These are phyloP conservation scores for Hemistola chrysoprasaria DNA, from an alignment of 2,888 invertebrate species.

Conservation along the genomic window DNA sequence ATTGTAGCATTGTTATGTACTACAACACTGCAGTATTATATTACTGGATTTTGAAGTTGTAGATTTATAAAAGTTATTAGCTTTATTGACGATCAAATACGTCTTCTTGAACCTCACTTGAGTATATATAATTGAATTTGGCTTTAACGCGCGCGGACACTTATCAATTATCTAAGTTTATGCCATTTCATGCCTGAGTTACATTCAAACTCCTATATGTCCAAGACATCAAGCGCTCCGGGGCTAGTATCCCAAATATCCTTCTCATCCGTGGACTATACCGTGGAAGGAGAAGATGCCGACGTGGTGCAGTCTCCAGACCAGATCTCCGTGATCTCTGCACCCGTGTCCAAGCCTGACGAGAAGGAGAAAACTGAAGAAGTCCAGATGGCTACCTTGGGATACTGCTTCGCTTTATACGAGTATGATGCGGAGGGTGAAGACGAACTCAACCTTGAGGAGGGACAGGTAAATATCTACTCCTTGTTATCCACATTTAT, in stretches of 20 bases:
- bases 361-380: slow-evolving; percentile 39
- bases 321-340: slow-evolving; percentile 86
- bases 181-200: too few relatives aligned
- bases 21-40: too few relatives aligned
- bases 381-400: slow-evolving; percentile 48
- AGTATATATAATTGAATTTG: too few relatives aligned
- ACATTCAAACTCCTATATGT: too few relatives aligned
- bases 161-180: too few relatives aligned
- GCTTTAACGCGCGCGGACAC: too few relatives aligned
- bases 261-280: slow-evolving; percentile 96
- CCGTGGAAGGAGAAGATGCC: slow-evolving; percentile 91
- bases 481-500: too few relatives aligned
- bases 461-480: slow-evolving; percentile 86
- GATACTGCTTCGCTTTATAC: slow-evolving; percentile 93
- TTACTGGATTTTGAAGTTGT: too few relatives aligned
- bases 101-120: too few relatives aligned
- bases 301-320: slow-evolving; percentile 86
- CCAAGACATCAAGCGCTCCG: slow-evolving; percentile 65
- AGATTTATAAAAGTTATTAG: too few relatives aligned
- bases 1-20: too few relatives aligned
- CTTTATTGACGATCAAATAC: too few relatives aligned
- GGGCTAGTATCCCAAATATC: slow-evolving; percentile 92
- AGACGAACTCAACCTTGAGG: slow-evolving; percentile 95
- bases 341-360: slow-evolving; percentile 76
- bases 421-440: slow-evolving; percentile 96